phyloP scores from a whole-genome alignment of 2,797 vertebrate species.

The Meriones psammophilus region DNA sequence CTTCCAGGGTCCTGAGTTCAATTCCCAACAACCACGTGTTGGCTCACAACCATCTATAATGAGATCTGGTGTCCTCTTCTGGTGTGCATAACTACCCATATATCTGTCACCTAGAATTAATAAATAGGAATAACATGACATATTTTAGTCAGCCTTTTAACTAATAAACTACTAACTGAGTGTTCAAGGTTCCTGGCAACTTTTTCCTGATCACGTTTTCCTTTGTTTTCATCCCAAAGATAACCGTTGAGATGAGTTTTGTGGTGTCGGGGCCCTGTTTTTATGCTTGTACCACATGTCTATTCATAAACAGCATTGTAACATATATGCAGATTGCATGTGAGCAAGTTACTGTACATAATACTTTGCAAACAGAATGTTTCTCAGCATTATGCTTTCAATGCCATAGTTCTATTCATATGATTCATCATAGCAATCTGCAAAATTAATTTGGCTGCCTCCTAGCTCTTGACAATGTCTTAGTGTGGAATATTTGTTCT shows the following conservation, averaged over 20 bases:
- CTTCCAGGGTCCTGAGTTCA: too few relatives aligned
- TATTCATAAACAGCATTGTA: slow-evolving; percentile 40
- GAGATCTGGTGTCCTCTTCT: too few relatives aligned
- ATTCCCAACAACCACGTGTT: too few relatives aligned
- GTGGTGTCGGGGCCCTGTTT: neutral
- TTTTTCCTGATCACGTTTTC: slow-evolving; percentile 1
- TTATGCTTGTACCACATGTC: slow-evolving; percentile 45
- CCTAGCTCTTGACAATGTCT: neutral
- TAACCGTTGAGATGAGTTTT: slow-evolving; percentile 44
- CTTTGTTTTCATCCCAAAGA: neutral
- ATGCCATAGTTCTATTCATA: neutral
- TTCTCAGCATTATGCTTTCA: slow-evolving; percentile 54
- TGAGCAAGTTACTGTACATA: slow-evolving; percentile 29
- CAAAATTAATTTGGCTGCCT: neutral
- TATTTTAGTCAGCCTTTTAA: slow-evolving; percentile 52
- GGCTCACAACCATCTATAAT: too few relatives aligned
- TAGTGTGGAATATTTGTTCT: neutral
- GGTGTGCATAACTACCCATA: neutral
- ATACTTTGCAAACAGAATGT: slow-evolving; percentile 12
- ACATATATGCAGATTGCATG: slow-evolving; percentile 46
- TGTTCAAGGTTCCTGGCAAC: neutral
- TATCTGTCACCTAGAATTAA: neutral
- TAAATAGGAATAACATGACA: neutral
- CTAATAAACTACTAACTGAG: neutral
- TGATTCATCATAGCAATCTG: neutral